phyloP scores from a whole-genome alignment of 2,888 invertebrate species.

The Tiliacea aurago region DNA sequence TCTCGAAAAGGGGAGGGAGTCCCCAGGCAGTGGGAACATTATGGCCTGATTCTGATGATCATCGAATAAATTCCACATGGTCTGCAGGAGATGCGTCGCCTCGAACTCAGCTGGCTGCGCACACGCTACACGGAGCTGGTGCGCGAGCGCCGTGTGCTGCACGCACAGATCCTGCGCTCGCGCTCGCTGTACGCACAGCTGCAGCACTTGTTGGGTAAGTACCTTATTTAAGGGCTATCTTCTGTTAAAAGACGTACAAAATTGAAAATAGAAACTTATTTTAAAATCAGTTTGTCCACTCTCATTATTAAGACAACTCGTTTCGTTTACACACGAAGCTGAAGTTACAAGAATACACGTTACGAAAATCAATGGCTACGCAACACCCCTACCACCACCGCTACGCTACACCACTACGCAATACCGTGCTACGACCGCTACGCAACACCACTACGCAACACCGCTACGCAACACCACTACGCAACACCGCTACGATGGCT shows the following conservation, averaged over 20 bases:
- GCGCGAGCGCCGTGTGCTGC: constrained; percentile 78
- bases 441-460: background rate
- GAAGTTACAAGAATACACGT: background rate
- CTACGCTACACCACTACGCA: background rate
- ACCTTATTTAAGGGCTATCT: background rate
- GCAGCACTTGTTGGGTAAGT: constrained; percentile 78
- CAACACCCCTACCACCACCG: background rate
- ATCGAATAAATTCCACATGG: background rate
- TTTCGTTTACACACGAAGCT: background rate
- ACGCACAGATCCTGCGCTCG: constrained; percentile 81
- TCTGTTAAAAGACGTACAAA: background rate
- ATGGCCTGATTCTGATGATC: too few species aligned
- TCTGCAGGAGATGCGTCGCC: constrained; percentile 83
- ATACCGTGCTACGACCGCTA: background rate
- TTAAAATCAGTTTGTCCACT: background rate
- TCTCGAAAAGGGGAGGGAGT: too few species aligned
- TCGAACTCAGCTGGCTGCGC: constrained; percentile 82
- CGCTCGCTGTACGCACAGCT: constrained; percentile 79
- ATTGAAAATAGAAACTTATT: background rate
- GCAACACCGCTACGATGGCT: background rate
- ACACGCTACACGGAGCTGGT: constrained; percentile 78
- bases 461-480: background rate
- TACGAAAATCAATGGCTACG: background rate
- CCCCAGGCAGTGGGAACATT: too few species aligned
- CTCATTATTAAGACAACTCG: background rate